These are phyloP conservation scores for Alviniconcha marisindica DNA, from an alignment of 1,140 invertebrate genomes.

Conservation along the genomic window DNA sequence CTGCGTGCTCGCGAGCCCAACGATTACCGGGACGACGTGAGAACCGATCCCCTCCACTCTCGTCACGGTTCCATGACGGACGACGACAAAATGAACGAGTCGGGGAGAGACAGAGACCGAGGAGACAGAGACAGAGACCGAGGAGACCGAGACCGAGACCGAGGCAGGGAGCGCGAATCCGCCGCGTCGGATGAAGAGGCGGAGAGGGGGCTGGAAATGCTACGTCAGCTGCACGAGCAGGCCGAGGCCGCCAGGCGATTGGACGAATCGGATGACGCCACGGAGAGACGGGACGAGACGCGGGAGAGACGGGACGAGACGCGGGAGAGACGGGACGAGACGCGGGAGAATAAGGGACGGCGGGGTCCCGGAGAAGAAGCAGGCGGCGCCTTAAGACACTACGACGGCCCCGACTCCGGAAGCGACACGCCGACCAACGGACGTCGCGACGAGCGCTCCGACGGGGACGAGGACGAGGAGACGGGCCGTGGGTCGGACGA, in stretches of 20 bases:
- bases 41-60: not conserved
- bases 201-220: constrained; percentile 6
- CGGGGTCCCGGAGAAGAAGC: not conserved
- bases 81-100: not conserved
- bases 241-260: not conserved
- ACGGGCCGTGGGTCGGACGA: not conserved
- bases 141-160: not conserved
- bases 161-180: not conserved
- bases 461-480: not conserved
- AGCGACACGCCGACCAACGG: not conserved
- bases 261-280: too few species aligned
- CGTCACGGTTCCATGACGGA: not conserved
- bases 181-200: not conserved
- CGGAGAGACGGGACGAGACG: not conserved
- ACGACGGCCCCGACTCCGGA: not conserved
- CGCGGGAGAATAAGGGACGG: not conserved
- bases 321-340: not conserved
- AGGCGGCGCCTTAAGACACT: not conserved
- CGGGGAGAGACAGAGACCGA: not conserved
- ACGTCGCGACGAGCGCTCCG: too few species aligned
- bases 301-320: not conserved
- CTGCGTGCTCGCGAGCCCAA: not conserved
- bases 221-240: constrained; percentile 14
- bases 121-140: too few species aligned
- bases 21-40: too few species aligned